Evolutionary conservation across 2,113 vertebrate genomes (phyloP).

Genomic region (Notiomystis cincta): DNA sequence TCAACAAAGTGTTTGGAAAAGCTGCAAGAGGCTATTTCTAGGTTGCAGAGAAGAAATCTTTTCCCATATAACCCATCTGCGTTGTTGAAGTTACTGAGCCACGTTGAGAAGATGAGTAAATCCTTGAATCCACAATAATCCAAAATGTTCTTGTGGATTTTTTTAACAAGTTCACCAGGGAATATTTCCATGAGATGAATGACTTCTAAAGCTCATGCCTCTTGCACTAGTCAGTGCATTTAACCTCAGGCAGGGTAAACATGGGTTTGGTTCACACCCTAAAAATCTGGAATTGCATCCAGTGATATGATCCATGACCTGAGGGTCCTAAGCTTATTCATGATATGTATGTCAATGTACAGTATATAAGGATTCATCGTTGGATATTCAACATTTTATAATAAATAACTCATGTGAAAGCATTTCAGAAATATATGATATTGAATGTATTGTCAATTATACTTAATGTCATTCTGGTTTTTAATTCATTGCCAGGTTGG

Average conservation of each 20-base stretch:
- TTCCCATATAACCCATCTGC: conserved; percentile 91
- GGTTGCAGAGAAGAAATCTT: conserved; percentile 81
- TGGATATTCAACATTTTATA: background rate
- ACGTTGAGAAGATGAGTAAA: conserved; percentile 40
- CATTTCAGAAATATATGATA: background rate
- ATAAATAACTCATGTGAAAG: background rate
- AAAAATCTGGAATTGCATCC: background rate
- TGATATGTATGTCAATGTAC: background rate
- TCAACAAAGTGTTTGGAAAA: conserved; percentile 74
- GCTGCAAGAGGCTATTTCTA: conserved; percentile 76
- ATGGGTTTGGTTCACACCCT: background rate
- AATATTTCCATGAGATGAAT: background rate
- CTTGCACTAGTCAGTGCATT: background rate
- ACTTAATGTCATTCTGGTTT: background rate
- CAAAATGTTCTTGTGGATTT: background rate
- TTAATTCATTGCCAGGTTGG: background rate
- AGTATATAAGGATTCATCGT: background rate
- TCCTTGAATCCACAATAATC: background rate
- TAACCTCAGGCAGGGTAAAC: background rate
- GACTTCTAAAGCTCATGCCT: background rate
- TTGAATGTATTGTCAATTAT: background rate
- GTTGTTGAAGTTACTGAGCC: conserved; percentile 80
- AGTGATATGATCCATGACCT: background rate
- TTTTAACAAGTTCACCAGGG: background rate
- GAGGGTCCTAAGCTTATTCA: background rate